These are phyloP conservation scores for Schmidtea mediterranea DNA, from an alignment of 1,140 invertebrate species.

Conservation along the genomic window DNA sequence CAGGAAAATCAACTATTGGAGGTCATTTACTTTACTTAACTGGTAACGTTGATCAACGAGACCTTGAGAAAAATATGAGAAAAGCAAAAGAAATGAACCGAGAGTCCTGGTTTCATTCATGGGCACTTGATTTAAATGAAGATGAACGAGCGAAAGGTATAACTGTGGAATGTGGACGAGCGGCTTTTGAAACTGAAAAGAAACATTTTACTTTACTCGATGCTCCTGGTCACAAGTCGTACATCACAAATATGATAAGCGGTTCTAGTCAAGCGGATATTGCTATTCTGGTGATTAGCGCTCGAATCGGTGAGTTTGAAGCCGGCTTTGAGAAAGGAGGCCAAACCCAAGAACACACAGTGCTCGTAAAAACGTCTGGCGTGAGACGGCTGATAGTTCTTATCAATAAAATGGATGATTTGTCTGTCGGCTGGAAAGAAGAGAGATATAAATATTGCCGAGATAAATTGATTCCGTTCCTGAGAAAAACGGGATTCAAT, in stretches of 20 bases:
- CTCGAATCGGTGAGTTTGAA: slow-evolving; percentile 96
- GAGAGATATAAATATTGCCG: slow-evolving; percentile 43
- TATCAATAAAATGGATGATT: slow-evolving; percentile 99
- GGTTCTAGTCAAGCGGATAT: slow-evolving; percentile 62
- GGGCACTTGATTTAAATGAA: slow-evolving; percentile 93
- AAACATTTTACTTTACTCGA: slow-evolving; percentile 98
- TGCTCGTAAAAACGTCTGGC: slow-evolving; percentile 95
- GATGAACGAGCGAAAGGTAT: slow-evolving; percentile 60
- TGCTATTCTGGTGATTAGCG: slow-evolving; percentile 89
- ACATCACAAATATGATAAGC: slow-evolving; percentile 99
- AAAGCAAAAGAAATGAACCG: slow-evolving; percentile 95
- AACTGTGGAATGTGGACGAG: slow-evolving; percentile 92
- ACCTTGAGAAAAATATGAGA: slow-evolving; percentile 91
- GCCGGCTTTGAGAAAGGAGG: slow-evolving; percentile 98
- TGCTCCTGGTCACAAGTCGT: slow-evolving; percentile 95
- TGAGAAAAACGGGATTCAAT: slow-evolving; percentile 84
- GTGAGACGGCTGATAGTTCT: slow-evolving; percentile 89
- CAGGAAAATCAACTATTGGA: slow-evolving; percentile 97
- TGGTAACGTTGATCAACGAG: slow-evolving; percentile 96
- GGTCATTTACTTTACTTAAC: slow-evolving; percentile 97
- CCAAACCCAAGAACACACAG: slow-evolving; percentile 93
- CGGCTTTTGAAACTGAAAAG: slow-evolving; percentile 91
- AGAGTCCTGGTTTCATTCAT: slow-evolving; percentile 97
- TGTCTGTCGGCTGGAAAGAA: slow-evolving; percentile 89
- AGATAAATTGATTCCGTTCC: slow-evolving; percentile 79